Percentiles rank a stretch among this genome's conserved stretches.
These are phyloP conservation scores for Leptopilina drosophilae DNA, from an alignment of 2,888 invertebrate species.

Conservation along the genomic window DNA sequence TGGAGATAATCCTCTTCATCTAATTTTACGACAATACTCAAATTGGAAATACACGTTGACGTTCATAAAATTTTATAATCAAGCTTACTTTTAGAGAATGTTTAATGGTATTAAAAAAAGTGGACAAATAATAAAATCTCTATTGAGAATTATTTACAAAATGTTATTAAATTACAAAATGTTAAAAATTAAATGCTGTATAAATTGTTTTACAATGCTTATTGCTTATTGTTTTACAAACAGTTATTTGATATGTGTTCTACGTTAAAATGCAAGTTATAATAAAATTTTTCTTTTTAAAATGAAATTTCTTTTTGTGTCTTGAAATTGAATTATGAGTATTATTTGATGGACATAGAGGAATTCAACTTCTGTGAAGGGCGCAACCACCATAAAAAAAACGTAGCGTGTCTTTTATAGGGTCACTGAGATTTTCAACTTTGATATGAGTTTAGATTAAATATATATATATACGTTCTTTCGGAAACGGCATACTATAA, in stretches of 20 bases:
- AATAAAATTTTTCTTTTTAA: neutral
- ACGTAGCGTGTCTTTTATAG: slow-evolving; percentile 25
- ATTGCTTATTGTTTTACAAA: too few species aligned
- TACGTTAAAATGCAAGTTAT: too few species aligned
- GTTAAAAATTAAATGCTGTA: too few species aligned
- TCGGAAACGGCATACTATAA: slow-evolving; percentile 8
- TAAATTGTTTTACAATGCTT: too few species aligned
- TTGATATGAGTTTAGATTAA: slow-evolving; percentile 16
- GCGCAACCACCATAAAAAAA: neutral
- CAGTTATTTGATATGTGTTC: too few species aligned
- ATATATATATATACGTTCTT: neutral
- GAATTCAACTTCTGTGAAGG: slow-evolving; percentile 10
- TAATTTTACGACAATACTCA: slow-evolving; percentile 12
- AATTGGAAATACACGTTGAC: neutral
- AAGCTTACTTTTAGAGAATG: neutral
- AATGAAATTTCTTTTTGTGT: neutral
- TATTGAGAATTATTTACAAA: too few species aligned
- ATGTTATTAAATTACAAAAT: too few species aligned
- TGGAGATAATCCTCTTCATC: slow-evolving; percentile 5
- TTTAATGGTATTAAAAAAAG: neutral
- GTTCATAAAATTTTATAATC: neutral
- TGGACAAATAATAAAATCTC: neutral
- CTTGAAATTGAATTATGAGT: slow-evolving; percentile 7
- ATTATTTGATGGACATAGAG: neutral
- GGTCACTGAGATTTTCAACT: slow-evolving; percentile 14